phyloP scores from a whole-genome alignment of 2,888 invertebrate species.

The Nymphalis c-album region DNA sequence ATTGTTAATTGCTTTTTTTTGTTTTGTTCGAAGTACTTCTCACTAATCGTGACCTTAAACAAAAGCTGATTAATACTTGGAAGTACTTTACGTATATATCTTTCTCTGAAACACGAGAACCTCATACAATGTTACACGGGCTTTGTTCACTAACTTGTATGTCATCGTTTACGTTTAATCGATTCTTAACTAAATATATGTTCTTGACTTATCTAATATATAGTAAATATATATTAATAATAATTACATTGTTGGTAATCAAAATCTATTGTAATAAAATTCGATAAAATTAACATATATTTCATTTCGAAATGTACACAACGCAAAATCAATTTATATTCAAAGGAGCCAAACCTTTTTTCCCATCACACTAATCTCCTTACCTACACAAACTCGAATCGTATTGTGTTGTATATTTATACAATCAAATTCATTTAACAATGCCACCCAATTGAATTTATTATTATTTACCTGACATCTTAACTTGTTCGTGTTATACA shows the following conservation, averaged over 20 bases:
- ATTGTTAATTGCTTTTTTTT: slow-evolving; percentile 1
- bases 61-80: slow-evolving; percentile 5
- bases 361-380: not conserved
- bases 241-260: not conserved
- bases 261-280: not conserved
- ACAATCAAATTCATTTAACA: not conserved
- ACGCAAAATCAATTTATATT: not conserved
- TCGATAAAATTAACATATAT: too few relatives aligned
- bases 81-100: not conserved
- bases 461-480: slow-evolving; percentile 26
- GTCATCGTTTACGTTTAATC: slow-evolving; percentile 4
- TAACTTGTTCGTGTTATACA: slow-evolving; percentile 34
- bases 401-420: not conserved
- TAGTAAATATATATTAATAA: not conserved
- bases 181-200: slow-evolving; percentile 8
- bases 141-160: slow-evolving; percentile 10
- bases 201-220: slow-evolving; percentile 1
- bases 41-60: slow-evolving; percentile 11
- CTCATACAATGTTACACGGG: not conserved
- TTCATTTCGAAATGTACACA: not conserved
- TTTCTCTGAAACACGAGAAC: slow-evolving; percentile 6
- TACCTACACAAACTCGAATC: not conserved
- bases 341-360: not conserved
- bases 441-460: slow-evolving; percentile 4
- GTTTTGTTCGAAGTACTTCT: slow-evolving; percentile 7